phyloP scores from a whole-genome alignment of 1,140 invertebrate genomes.

The Drosophila subpulchrella region DNA sequence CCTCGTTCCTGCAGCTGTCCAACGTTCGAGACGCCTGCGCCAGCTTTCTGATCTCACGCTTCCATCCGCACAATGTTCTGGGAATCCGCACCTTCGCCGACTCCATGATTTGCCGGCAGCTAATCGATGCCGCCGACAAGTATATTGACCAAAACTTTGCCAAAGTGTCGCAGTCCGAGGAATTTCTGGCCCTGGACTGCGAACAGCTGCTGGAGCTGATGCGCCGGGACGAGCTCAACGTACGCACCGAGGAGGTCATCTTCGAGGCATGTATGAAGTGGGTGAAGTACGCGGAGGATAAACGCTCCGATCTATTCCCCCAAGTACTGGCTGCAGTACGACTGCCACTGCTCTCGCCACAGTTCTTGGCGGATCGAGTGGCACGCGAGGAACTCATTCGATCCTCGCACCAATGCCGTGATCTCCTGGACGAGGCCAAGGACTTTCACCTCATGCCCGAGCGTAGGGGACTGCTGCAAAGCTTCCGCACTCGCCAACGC shows the following conservation, averaged over 20 bases:
- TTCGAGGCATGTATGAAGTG: conserved; percentile 94
- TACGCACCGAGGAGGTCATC: conserved; percentile 90
- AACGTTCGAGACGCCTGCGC: conserved; percentile 94
- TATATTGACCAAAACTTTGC: conserved; percentile 94
- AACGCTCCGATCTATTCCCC: conserved; percentile 87
- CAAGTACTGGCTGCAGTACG: conserved; percentile 91
- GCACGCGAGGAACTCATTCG: conserved; percentile 93
- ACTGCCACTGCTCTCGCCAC: conserved; percentile 92
- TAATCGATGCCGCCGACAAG: conserved; percentile 91
- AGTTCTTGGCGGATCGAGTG: conserved; percentile 93
- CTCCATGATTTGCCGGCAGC: conserved; percentile 89
- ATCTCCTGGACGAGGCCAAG: conserved; percentile 93
- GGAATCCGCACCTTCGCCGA: conserved; percentile 94
- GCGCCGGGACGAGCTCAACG: conserved; percentile 91
- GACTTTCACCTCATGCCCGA: conserved; percentile 95
- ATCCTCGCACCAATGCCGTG: conserved; percentile 91
- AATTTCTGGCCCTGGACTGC: conserved; percentile 88
- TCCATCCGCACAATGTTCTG: conserved; percentile 94
- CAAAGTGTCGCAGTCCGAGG: conserved; percentile 91
- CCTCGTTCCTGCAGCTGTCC: conserved; percentile 93
- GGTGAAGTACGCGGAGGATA: conserved; percentile 89
- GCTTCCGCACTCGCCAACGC: conserved; percentile 90
- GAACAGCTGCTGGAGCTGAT: conserved; percentile 90
- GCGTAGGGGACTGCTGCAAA: conserved; percentile 89
- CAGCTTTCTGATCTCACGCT: conserved; percentile 91